A percentile compares a stretch with the other conserved stretches of the same genome.
Evolutionary conservation across 2,888 invertebrate genomes (phyloP).

Genomic region (Eudemis profundana): DNA sequence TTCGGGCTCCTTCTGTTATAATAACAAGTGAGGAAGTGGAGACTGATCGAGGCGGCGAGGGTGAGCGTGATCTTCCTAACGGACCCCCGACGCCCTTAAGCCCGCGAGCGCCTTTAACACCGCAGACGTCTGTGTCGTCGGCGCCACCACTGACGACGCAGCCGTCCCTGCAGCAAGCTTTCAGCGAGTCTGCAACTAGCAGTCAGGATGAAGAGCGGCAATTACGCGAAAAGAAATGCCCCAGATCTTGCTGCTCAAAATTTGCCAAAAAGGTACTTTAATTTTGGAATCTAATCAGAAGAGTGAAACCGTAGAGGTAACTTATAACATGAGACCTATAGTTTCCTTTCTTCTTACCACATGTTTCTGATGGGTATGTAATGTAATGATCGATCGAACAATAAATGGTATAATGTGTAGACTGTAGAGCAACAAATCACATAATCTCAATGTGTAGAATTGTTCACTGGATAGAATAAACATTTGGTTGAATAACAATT

Average conservation of each 20-base stretch:
- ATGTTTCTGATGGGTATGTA: no score
- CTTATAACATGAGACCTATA: no score
- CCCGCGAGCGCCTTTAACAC: constrained; percentile 77
- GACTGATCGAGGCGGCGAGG: constrained; percentile 67
- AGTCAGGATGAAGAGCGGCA: constrained; percentile 87
- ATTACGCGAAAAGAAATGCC: constrained; percentile 84
- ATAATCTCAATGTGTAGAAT: no score
- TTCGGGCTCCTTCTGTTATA: constrained; percentile 88
- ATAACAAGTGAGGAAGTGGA: constrained; percentile 87
- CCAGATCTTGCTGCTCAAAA: constrained; percentile 92
- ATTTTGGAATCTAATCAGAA: no score
- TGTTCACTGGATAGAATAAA: no score
- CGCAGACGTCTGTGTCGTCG: constrained; percentile 80
- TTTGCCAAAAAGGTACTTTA: constrained; percentile 90
- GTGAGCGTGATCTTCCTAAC: constrained; percentile 74
- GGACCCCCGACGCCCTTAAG: constrained; percentile 79
- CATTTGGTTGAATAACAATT: no score
- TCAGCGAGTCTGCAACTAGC: constrained; percentile 84
- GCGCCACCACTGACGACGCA: constrained; percentile 78
- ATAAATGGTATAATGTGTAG: no score
- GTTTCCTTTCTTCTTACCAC: no score
- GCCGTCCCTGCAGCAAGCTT: constrained; percentile 80
- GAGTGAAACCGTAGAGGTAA: no score
- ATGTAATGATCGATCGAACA: no score
- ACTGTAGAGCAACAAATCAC: no score